These are phyloP conservation scores for Helostoma temminkii DNA, from an alignment of 2,797 vertebrate species.

Conservation along the genomic window DNA sequence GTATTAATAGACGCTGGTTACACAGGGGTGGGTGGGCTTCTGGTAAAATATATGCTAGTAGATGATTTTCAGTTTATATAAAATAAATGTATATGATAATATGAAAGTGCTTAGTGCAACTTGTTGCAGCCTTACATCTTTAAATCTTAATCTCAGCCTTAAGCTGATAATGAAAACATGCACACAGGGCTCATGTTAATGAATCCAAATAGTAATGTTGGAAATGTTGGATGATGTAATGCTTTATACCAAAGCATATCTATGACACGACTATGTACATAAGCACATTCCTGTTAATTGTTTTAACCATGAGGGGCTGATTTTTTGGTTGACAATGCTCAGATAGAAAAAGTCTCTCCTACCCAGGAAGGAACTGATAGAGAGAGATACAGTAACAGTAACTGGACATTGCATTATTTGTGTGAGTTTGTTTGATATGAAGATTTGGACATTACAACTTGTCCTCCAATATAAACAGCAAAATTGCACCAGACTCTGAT, in stretches of 20 bases:
- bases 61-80: slow-evolving; percentile 10
- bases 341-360: not conserved
- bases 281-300: not conserved
- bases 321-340: no score
- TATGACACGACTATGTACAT: not conserved
- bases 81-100: not conserved
- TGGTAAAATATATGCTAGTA: slow-evolving; percentile 26
- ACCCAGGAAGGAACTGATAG: not conserved
- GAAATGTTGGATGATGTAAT: no score
- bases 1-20: slow-evolving; percentile 61
- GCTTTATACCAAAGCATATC: no score
- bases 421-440: not conserved
- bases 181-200: not conserved
- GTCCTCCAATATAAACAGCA: no score
- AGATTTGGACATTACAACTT: no score
- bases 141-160: not conserved
- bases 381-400: not conserved
- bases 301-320: not conserved
- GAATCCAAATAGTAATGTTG: no score
- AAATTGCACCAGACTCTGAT: not conserved
- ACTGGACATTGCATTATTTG: not conserved
- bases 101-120: not conserved
- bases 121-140: not conserved
- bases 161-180: not conserved
- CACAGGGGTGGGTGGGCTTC: slow-evolving; percentile 48